Base-by-base conservation (phyloP, 2,113 vertebrate genomes). In the Campylomormyrus tamandua region DNA sequence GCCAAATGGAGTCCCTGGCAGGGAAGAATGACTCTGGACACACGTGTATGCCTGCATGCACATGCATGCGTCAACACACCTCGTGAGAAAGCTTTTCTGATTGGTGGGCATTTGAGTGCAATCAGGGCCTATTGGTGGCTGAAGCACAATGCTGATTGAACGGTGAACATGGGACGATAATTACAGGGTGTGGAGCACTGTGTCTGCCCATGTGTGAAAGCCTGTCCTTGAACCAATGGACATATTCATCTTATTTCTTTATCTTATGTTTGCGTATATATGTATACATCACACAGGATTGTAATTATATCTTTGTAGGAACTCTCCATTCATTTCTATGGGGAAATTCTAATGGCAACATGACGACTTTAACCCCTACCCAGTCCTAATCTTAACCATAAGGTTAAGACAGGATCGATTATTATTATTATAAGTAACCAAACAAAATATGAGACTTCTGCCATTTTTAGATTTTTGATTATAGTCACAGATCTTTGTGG, bases 61-160 rank as follows among this genome's bases (percentile, higher is more conserved):
- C 46, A 80, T 56, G 17, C 46, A 62, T 31, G 80, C 66, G 87
- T 31, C 10, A 53, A 88, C 21, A 48, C n/a, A n/a, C 52, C 27
- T 42, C 46, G 49, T 88, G 66, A 11, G 86, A 88, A 86, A 80
- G 66, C 49, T 74, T 49, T 83, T 15, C 84, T 88, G 58, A 87
- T 80, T 88, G 46, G 87, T 88, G 87, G 83, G 42, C 88, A 83
- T 84, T 89, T 7, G 17, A 66, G 80, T 45, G 77, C 83, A 89
- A 85, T 89, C 87, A 89, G 52, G 56, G 52, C 88, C 58, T 84
- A 35, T 13, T 35, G 88, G 31, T 58, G 66, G 5, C 27, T 87
- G 27, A 19, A 53, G 15, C 49, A 35, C 50, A 87, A 35, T 35
- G 85, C 85, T 87, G 85, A 87, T 53, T 87, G 85, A 53, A 87